These are phyloP conservation scores for Alligator sinensis DNA, from an alignment of 2,113 vertebrate genomes.

Conservation along the genomic window DNA sequence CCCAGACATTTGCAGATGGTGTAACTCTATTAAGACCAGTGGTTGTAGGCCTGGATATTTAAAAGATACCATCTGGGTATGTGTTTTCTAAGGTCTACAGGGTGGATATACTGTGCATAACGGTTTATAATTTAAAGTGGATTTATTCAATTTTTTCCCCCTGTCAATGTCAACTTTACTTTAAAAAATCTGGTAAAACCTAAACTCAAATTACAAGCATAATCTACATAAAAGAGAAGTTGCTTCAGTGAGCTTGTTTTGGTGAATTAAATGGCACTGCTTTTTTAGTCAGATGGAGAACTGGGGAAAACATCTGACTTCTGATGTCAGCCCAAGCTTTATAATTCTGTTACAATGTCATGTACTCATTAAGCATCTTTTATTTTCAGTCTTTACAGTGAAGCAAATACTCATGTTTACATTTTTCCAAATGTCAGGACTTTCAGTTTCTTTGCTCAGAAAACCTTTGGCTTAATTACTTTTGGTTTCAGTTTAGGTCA, in stretches of 20 bases:
- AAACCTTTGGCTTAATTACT: conserved; percentile 34
- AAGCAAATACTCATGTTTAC: neutral
- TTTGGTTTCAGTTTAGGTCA: conserved; percentile 17
- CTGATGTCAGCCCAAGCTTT: neutral
- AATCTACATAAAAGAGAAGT: neutral
- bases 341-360: neutral
- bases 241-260: neutral
- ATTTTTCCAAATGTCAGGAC: conserved; percentile 2
- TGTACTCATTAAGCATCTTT: neutral
- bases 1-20: neutral
- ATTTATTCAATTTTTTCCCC: neutral
- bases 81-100: neutral
- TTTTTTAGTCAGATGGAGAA: neutral
- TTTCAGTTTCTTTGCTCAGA: conserved; percentile 57
- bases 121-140: neutral
- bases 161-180: too few relatives aligned
- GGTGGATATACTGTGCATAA: neutral
- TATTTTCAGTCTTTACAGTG: neutral
- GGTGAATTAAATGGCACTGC: conserved; percentile 3
- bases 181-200: neutral
- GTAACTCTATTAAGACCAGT: neutral
- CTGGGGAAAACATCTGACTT: conserved; percentile 18
- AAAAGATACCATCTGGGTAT: neutral
- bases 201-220: neutral
- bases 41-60: neutral